Evolutionary conservation across 2,797 vertebrate species (phyloP), one percentile per base, ranked within the genome.

Genomic region (Pantherophis vulpinus): DNA sequence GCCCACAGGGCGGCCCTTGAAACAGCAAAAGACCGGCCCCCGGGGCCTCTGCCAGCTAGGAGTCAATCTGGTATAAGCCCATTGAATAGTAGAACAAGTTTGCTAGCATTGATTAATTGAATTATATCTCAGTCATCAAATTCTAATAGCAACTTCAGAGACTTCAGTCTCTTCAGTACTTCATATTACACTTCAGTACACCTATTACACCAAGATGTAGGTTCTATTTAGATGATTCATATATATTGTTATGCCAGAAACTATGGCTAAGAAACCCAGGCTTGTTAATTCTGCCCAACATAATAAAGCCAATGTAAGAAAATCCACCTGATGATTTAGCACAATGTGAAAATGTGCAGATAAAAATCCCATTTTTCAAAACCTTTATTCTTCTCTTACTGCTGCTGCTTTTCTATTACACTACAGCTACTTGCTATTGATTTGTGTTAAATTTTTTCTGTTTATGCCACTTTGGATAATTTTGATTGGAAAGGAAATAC

Each of bases 1-100:
- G 12, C 13, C 11, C 13, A 56, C 1, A 3, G 55, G 13, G 3
- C 13, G 0, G 1, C 3, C 55, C 13, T 56, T 0, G 13, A 56
- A 56, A 56, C 55, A 56, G 55, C 25, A 27, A 61, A 61, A 3
- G 55, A 4, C 13, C 3, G 13, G 3, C 55, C 55, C 13, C 55
- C 0, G 9, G 9, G 4, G 55, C 55, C 55, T 56, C 55, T 56
- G 55, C 55, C 13, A 13, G 55, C 55, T 10, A 70, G n/a, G 66
- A 47, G 27, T 61, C 60, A 89, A 11, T 7, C 37, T 27, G 88
- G 58, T 2, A 0, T 89, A 89, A 60, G 5, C 32, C 32, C 20
- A 16, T 13, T 27, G 87, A 88, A 23, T 32, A 25, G 32, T 88
- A 37, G 32, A 60, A 37, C 56, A 13, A 42, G 10, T 14, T 32